phyloP scores from a whole-genome alignment of 1,140 invertebrate species.

The Halictus rubicundus region DNA sequence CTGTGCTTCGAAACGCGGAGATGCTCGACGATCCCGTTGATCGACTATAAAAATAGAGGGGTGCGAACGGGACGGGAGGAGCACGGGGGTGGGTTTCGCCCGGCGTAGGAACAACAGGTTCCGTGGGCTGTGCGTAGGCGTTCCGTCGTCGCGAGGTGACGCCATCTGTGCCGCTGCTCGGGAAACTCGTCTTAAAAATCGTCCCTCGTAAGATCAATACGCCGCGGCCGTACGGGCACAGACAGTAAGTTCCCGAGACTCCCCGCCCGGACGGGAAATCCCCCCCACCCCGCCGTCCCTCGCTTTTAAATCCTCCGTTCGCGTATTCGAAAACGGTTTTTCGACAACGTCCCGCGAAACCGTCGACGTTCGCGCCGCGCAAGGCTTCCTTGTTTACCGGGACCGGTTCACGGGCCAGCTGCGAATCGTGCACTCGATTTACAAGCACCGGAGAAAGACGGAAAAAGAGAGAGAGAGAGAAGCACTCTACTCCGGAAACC shows the following conservation, averaged over 20 bases:
- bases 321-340: too few species aligned
- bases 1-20: too few species aligned
- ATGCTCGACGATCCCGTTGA: too few species aligned
- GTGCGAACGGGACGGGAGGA: too few species aligned
- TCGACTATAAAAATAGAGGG: background rate
- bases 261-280: background rate
- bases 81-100: too few species aligned
- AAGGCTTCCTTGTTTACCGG: conserved; percentile 37
- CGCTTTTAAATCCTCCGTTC: too few species aligned
- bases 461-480: too few species aligned
- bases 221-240: conserved; percentile 34
- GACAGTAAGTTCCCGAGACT: conserved; percentile 51
- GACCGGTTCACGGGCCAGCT: background rate
- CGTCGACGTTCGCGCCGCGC: background rate
- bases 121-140: background rate
- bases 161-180: conserved; percentile 66
- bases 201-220: conserved; percentile 71
- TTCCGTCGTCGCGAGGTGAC: conserved; percentile 47
- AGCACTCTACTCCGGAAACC: conserved; percentile 49
- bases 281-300: background rate
- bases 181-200: conserved; percentile 73
- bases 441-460: background rate
- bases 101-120: conserved; percentile 18
- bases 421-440: background rate
- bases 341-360: too few species aligned